Evolutionary conservation across 2,888 invertebrate genomes (phyloP).

Genomic region (Panopea generosa): DNA sequence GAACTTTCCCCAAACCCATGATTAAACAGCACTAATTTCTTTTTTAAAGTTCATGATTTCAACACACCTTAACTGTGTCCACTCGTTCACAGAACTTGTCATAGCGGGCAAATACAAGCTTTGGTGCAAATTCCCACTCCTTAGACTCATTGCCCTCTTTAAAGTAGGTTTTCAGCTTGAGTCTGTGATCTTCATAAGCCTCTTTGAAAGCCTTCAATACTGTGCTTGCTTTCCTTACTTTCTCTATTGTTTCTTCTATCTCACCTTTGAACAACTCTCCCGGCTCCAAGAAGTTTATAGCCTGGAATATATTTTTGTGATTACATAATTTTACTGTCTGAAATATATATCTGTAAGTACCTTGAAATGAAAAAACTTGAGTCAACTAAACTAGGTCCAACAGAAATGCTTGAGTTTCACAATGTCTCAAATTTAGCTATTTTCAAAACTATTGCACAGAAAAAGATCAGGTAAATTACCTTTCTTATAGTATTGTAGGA

Average conservation of each 20-base stretch:
- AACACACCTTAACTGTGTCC: constrained; percentile 77
- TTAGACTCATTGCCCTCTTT: constrained; percentile 71
- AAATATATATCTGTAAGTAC: too few relatives aligned
- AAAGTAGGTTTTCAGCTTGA: constrained; percentile 81
- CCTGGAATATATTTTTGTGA: constrained; percentile 87
- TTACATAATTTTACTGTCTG: too few relatives aligned
- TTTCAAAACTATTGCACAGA: too few relatives aligned
- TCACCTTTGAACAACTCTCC: constrained; percentile 97
- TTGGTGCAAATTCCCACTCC: constrained; percentile 83
- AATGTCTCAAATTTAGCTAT: too few relatives aligned
- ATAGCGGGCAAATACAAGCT: constrained; percentile 83
- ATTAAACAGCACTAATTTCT: too few relatives aligned
- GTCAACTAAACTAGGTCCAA: too few relatives aligned
- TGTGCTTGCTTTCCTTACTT: constrained; percentile 87
- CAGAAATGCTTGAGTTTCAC: too few relatives aligned
- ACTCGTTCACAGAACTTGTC: constrained; percentile 81
- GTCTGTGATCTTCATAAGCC: constrained; percentile 80
- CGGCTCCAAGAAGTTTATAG: constrained; percentile 94
- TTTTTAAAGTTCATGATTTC: too few relatives aligned
- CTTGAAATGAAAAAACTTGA: too few relatives aligned
- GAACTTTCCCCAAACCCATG: too few relatives aligned
- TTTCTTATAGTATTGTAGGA: too few relatives aligned
- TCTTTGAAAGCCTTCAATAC: constrained; percentile 76
- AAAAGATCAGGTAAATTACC: too few relatives aligned
- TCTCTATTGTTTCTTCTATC: constrained; percentile 95